These are phyloP conservation scores for Poeciliopsis occidentalis DNA, from an alignment of 2,113 vertebrate genomes.

Conservation along the genomic window DNA sequence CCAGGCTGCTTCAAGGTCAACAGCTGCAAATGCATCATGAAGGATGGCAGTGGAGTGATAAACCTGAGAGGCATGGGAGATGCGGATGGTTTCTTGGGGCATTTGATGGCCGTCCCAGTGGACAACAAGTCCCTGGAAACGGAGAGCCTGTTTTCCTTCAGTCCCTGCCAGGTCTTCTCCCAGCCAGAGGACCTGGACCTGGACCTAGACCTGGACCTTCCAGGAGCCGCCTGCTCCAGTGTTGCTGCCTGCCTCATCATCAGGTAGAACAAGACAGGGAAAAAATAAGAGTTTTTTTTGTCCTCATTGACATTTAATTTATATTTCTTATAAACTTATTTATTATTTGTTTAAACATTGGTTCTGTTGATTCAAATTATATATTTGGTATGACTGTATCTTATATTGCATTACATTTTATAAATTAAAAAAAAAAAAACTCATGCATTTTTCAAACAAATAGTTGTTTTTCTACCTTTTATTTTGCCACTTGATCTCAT, in stretches of 20 bases:
- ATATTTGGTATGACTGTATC: not conserved
- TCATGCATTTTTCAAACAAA: not conserved
- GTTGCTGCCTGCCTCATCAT: conserved; percentile 71
- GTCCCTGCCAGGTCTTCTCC: conserved; percentile 76
- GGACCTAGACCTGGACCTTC: not conserved
- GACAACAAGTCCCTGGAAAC: not conserved
- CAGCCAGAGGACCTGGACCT: conserved; percentile 55
- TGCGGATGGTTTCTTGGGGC: conserved; percentile 67
- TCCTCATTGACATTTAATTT: too few species aligned
- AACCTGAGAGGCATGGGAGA: conserved; percentile 71
- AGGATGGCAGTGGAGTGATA: conserved; percentile 78
- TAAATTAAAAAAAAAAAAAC: not conserved
- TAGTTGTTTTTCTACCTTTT: not conserved
- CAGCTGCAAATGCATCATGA: conserved; percentile 80
- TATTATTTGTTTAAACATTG: not conserved
- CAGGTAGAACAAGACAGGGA: conserved; percentile 52
- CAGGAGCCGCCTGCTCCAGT: conserved; percentile 46
- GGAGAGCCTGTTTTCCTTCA: conserved; percentile 73
- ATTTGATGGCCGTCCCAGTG: conserved; percentile 27
- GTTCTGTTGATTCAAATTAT: not conserved
- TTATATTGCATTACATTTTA: too few species aligned
- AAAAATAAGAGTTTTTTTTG: too few species aligned
- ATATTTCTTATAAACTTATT: too few species aligned
- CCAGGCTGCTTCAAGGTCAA: conserved; percentile 77
- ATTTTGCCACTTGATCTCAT: not conserved